Percentiles rank a stretch among this genome's conserved stretches.
Evolutionary conservation across 2,113 vertebrate genomes (phyloP).

Genomic region (Bolborhynchus lineola): DNA sequence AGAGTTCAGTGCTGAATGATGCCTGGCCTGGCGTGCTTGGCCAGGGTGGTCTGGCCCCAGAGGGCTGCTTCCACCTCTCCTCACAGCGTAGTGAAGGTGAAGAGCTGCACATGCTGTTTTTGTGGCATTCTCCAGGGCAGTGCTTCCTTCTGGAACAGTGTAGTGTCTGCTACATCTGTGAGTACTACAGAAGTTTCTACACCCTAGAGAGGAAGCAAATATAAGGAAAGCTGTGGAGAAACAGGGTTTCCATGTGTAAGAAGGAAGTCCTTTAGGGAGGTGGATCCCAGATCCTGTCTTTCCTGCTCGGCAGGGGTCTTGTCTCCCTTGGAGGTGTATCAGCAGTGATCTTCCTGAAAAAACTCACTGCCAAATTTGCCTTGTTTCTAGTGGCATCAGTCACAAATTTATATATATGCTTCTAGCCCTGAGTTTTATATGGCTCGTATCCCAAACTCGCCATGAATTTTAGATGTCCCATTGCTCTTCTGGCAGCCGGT

Average conservation of each 20-base stretch:
- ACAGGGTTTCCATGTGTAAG: background rate
- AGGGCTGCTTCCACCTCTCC: background rate
- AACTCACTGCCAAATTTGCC: background rate
- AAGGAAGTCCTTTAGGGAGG: background rate
- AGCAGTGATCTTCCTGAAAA: background rate
- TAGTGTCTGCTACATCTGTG: rapidly evolving
- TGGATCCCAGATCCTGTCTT: background rate
- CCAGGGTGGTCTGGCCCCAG: background rate
- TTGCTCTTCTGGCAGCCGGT: background rate
- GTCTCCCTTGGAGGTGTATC: background rate
- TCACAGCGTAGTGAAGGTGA: rapidly evolving
- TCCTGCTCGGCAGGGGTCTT: background rate
- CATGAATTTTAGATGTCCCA: background rate
- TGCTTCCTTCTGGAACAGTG: background rate
- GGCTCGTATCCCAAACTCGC: background rate
- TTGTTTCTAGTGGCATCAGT: background rate
- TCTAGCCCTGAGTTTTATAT: background rate
- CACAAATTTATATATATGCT: background rate
- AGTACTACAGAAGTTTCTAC: background rate
- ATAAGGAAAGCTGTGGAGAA: background rate
- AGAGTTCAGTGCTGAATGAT: background rate
- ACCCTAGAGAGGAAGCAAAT: background rate
- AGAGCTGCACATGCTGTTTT: background rate
- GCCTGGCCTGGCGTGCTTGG: no score
- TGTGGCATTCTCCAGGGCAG: background rate